Evolutionary conservation across 2,113 vertebrate genomes (phyloP), one percentile per base, ranked within the genome.

Genomic region (Buteo buteo): DNA sequence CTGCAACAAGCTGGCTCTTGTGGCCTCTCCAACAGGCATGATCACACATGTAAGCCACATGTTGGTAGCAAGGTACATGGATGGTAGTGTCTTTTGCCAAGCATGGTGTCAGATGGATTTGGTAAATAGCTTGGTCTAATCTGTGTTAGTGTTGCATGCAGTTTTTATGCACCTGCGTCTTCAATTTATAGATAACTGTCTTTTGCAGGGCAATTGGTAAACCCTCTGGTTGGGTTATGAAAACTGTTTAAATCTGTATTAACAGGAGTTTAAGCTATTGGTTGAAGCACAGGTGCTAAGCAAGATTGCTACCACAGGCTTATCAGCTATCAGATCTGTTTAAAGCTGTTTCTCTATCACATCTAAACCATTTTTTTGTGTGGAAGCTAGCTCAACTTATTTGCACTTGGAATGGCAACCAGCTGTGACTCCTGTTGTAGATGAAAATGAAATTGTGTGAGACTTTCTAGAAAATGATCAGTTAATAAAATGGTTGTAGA

Each of bases 1-100:
- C 92, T 89, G 83, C 87, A 94, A 95, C 72, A 92, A 65, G 93
- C 91, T 96, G 95, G 79, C 84, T 91, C 92, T 94, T 93, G 94
- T 96, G 89, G 93, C 50, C 93, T 82, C 45, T n/a, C 26, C 6
- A 11, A 25, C 86, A 65, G 70, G 72, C 93, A 0, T 86, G 92
- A 91, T 84, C 95, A 70, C 96, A 87, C 70, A 32, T 93, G 96
- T 86, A 7, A 55, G 44, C 67, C 92, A 58, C 88, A 86, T 96
- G 97, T 65, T 0, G 8, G 42, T 32, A 40, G 69, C 31, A 7
- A 9, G 81, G 70, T 11, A 67, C 84, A 50, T 1, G 78, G 52
- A 1, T 82, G 85, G 79, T 38, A 34, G 55, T n/a, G 62, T 3
- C 50, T 42, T 5, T 31, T 29, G 76, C 88, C 5, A 13, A 26